Evolutionary conservation across 53 echinoderm and acorn worm species (phyloP), one percentile per base, ranked within the genome.

Genomic region (Holothuria scabra): DNA sequence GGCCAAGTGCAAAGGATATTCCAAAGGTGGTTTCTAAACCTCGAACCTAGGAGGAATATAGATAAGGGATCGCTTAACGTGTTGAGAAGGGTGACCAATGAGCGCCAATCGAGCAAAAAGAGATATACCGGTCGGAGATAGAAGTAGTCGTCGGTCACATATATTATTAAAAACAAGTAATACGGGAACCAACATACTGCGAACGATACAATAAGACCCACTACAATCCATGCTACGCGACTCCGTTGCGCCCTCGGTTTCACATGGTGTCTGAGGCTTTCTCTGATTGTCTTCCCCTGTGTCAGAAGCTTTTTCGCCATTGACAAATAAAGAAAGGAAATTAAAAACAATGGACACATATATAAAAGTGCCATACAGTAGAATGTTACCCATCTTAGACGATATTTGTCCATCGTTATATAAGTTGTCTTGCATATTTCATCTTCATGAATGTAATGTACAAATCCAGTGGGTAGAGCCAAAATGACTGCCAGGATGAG

Each of bases 41-140:
- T 35, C 22, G 69, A 69, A n/a, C 69, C 69, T 3, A 69, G 37
- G 37, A 69, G 69, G 37, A 69, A 69, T 35, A 69, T 69, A 22
- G 69, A 34, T 21, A 69, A 69, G 5, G 69, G 69, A 69, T 69
- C 69, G 23, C 10, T 13, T 12, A 34, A 69, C 13, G 69, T 35
- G 23, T 69, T 69, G 10, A 71, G 44, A 23, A 71, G 21, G 12
- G 23, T n/a, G 19, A 71, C 10, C 12, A 41, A 71, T 41, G 71
- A 22, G 12, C 71, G 71, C 71, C 71, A 71, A 41, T 71, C 0
- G 0, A 41, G 46, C 44, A 71, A 19, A 46, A 71, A 48, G 9
- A 12, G 4, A 12, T 48, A 48, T 48, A 48, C 12, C 12, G 48
- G 48, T 48, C 48, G 11, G 7, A 10, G 12, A 12, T 48, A 10